These are phyloP conservation scores for Neosilurus hyrtlii DNA, from an alignment of 2,797 vertebrate species.

Conservation along the genomic window DNA sequence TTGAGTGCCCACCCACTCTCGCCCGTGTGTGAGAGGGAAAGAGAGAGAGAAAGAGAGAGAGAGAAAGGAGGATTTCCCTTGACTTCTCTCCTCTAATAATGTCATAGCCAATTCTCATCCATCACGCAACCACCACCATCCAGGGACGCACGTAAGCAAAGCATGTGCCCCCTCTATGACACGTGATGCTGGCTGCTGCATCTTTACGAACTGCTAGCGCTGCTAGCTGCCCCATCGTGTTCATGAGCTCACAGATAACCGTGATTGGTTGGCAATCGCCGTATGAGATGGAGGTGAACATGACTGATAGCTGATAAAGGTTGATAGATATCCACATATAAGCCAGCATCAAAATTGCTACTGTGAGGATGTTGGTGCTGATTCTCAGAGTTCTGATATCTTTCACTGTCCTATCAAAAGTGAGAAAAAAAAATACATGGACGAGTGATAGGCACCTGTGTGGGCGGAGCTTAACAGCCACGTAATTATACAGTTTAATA, in stretches of 20 bases:
- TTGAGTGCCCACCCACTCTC: neutral
- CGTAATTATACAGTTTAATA: too few species aligned
- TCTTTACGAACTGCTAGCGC: too few species aligned
- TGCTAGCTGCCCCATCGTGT: too few species aligned
- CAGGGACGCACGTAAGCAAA: too few species aligned
- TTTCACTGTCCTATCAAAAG: neutral
- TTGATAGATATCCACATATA: neutral
- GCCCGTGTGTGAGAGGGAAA: too few species aligned
- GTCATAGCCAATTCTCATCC: neutral
- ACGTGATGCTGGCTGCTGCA: too few species aligned
- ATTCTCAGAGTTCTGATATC: neutral
- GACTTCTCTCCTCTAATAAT: neutral
- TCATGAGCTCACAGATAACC: too few species aligned
- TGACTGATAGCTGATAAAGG: neutral
- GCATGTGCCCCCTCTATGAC: too few species aligned
- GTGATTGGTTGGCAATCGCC: too few species aligned
- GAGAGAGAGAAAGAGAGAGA: too few species aligned
- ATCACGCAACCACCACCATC: too few species aligned
- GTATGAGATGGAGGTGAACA: too few species aligned
- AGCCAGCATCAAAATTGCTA: neutral
- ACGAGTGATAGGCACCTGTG: neutral
- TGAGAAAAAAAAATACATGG: neutral
- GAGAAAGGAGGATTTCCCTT: neutral
- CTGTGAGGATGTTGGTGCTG: neutral
- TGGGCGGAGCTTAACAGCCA: neutral